Conservation (phyloP, 2,797 vertebrate genomes). For the Denticeps clupeoides region DNA sequence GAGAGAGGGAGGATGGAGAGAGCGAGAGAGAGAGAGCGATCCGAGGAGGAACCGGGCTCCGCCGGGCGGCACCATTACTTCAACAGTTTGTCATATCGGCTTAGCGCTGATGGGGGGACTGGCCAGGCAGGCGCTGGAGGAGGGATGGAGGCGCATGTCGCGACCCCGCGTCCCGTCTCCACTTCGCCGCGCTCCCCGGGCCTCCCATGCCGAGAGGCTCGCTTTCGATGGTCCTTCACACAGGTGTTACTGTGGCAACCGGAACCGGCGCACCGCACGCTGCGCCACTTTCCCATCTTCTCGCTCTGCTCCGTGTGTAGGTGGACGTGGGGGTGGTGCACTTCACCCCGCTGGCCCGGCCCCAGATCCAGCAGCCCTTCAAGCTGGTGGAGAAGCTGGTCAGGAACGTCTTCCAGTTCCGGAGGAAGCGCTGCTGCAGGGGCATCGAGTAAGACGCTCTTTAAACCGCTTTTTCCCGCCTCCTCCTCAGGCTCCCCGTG, state of each 20-base stretch:
- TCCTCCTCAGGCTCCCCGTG: conserved; percentile 4
- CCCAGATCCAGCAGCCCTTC: conserved; percentile 87
- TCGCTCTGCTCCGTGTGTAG: conserved; percentile 44
- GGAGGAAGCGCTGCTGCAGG: conserved; percentile 79
- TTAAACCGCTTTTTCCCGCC: background rate
- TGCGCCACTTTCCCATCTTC: conserved; percentile 46
- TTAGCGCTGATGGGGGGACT: conserved; percentile 36
- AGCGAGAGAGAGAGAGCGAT: conserved; percentile 15
- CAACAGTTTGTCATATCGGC: conserved; percentile 48
- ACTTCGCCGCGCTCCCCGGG: background rate
- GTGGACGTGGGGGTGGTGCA: conserved; percentile 87
- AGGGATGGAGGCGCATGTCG: too few relatives aligned
- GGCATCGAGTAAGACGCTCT: conserved; percentile 71
- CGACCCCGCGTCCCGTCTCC: conserved; percentile 21
- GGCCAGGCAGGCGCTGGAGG: conserved; percentile 21
- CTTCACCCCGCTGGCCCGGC: conserved; percentile 77
- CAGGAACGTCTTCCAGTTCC: conserved; percentile 78
- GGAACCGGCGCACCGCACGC: conserved; percentile 44
- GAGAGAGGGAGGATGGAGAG: background rate
- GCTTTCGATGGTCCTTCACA: conserved; percentile 51
- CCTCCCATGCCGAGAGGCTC: conserved; percentile 24
- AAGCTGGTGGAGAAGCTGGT: conserved; percentile 85
- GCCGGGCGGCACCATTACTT: conserved; percentile 42
- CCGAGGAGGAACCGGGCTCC: conserved; percentile 25
- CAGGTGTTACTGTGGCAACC: conserved; percentile 75